A percentile compares a stretch with the other conserved stretches of the same genome.
phyloP scores from a whole-genome alignment of 1,140 invertebrate species.

The Cyclina sinensis region DNA sequence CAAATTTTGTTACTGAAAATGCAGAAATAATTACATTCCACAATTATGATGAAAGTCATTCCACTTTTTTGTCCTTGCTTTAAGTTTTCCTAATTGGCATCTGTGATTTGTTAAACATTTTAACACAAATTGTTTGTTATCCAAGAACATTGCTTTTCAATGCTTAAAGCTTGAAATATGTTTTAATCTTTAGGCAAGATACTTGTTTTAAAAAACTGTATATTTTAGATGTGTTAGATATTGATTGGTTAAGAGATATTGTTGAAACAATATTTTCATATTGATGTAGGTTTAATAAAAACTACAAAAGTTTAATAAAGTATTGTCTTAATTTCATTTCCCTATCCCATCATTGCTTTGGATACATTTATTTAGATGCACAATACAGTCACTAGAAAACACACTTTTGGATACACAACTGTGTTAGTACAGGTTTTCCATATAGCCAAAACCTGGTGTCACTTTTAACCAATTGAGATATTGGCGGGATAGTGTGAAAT shows the following conservation, averaged over 20 bases:
- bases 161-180: neutral
- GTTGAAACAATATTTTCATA: constrained; percentile 16
- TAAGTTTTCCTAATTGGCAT: neutral
- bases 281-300: constrained; percentile 25
- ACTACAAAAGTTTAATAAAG: neutral
- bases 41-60: neutral
- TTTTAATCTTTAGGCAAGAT: neutral
- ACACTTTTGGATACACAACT: too few species aligned
- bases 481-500: too few species aligned
- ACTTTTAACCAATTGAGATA: too few species aligned
- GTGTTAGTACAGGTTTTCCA: too few species aligned
- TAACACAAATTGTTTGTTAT: constrained; percentile 13
- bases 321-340: too few species aligned
- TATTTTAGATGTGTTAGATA: constrained; percentile 20
- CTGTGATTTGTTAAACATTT: constrained; percentile 26
- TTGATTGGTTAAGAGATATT: constrained; percentile 21
- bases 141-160: constrained; percentile 1
- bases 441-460: too few species aligned
- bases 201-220: neutral
- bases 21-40: neutral
- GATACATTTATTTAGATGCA: too few species aligned
- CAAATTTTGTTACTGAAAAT: too few species aligned
- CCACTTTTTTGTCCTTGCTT: neutral
- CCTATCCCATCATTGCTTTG: too few species aligned
- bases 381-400: too few species aligned